Evolutionary conservation across 2,797 vertebrate species (phyloP).

Genomic region (Anabas testudineus): DNA sequence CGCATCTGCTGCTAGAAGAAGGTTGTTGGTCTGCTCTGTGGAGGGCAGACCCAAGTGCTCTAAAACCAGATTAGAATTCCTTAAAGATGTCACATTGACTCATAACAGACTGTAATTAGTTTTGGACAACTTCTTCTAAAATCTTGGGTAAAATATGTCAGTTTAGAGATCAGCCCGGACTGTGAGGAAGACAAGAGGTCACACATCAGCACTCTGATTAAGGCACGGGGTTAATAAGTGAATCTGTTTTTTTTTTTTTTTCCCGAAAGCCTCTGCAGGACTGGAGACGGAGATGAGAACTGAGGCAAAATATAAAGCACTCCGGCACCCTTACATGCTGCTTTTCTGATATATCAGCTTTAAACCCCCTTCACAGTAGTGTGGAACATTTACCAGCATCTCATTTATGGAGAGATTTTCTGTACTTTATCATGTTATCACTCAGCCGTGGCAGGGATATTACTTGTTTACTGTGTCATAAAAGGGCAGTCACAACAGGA

Average conservation of each 20-base stretch:
- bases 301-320: constrained; percentile 24
- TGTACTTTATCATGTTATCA: constrained; percentile 27
- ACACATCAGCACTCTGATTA: constrained; percentile 26
- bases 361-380: constrained; percentile 44
- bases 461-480: constrained; percentile 11
- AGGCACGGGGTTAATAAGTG: constrained; percentile 32
- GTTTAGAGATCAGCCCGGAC: constrained; percentile 33
- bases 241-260: constrained; percentile 36
- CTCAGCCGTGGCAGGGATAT: constrained; percentile 13
- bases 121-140: constrained; percentile 31
- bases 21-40: constrained; percentile 39
- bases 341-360: constrained; percentile 35
- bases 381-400: constrained; percentile 46
- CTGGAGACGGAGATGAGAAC: constrained; percentile 29
- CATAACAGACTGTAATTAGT: constrained; percentile 55
- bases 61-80: constrained; percentile 49
- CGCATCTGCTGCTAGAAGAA: constrained; percentile 41
- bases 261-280: constrained; percentile 42
- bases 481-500: constrained; percentile 27
- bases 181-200: constrained; percentile 33
- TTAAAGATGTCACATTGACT: constrained; percentile 51
- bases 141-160: constrained; percentile 20
- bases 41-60: constrained; percentile 33
- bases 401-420: constrained; percentile 44
- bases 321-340: constrained; percentile 26